Base-by-base conservation (phyloP, 2,797 vertebrate genomes). In the Pangasius krempfi region DNA sequence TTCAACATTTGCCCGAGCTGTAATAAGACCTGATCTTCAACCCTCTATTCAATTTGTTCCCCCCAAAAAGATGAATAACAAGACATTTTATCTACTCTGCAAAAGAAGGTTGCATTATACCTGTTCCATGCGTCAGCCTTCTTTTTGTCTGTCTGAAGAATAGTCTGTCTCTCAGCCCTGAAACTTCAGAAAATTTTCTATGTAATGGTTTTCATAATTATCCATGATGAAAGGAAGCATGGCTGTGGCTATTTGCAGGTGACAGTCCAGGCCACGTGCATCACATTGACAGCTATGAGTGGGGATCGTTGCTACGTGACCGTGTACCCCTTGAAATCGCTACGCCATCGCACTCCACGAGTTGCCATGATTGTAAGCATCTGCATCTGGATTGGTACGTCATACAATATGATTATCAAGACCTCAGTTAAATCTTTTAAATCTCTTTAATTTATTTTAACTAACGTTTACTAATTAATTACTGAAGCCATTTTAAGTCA, bases 251-350 rank as follows among this genome's bases (percentile, higher is more conserved):
- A 60, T 90, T 84, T 90, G 9, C 52, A 97, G 96, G 96, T 97
- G 89, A 97, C 96, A 0, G 96, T 97, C 58, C 96, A 97, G 85
- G 96, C 96, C 79, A 97, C 96, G 1, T 97, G 96, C 54, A 97
- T 97, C 93, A 97, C 96, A 30, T 91, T 97, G 91, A 97, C 96
- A 0, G 96, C 96, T 0, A 97, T 97, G 96, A 97, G 96, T 5
- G 96, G 95, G 14, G 96, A 97, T 83, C 96, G 96, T 81, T 97
- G 96, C 76, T 97, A 97, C 8, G 95, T 96, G 87, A 97, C 96
- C 0, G 93, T 97, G 73, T 97, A 97, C 90, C 96, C 96, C 4
- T 92, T 97, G 54, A 97, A 97, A 91, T 97, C 96, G 16, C 94
- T 97, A 20, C 96, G 95, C 75, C 96, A 97, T 90, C 96, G 96